Evolutionary conservation across 2,113 vertebrate genomes (phyloP).

Genomic region (Phyllopteryx taeniolatus): DNA sequence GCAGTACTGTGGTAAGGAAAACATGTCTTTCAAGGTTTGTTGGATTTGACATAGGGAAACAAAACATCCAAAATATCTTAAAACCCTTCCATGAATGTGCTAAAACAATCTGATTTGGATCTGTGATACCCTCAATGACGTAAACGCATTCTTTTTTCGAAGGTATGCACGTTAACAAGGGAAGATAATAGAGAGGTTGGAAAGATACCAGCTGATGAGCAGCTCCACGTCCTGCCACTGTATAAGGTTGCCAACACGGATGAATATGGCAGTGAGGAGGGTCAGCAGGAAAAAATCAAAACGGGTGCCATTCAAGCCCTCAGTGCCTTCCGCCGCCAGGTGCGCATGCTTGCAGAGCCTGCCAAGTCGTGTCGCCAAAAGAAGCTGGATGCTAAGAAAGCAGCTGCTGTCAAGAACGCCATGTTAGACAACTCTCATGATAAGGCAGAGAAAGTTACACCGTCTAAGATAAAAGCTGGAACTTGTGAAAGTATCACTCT

Average conservation of each 20-base stretch:
- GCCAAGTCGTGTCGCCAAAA: constrained; percentile 92
- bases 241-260: constrained; percentile 90
- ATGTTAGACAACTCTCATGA: constrained; percentile 76
- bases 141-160: constrained; percentile 18
- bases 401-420: constrained; percentile 82
- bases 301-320: constrained; percentile 92
- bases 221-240: constrained; percentile 92
- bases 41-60: neutral
- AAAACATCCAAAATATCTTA: neutral
- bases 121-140: neutral
- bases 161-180: constrained; percentile 95
- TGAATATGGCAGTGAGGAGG: constrained; percentile 89
- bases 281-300: constrained; percentile 88
- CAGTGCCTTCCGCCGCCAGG: constrained; percentile 85
- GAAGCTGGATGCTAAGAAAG: constrained; percentile 90
- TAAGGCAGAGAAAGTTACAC: constrained; percentile 83
- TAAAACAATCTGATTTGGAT: neutral
- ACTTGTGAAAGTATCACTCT: constrained; percentile 67
- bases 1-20: constrained; percentile 87
- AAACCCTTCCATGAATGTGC: neutral
- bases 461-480: constrained; percentile 77
- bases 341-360: constrained; percentile 89
- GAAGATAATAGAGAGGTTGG: constrained; percentile 92
- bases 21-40: neutral
- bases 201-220: constrained; percentile 89